phyloP scores from a whole-genome alignment of 2,888 invertebrate species.

The Rhamnusium bicolor region DNA sequence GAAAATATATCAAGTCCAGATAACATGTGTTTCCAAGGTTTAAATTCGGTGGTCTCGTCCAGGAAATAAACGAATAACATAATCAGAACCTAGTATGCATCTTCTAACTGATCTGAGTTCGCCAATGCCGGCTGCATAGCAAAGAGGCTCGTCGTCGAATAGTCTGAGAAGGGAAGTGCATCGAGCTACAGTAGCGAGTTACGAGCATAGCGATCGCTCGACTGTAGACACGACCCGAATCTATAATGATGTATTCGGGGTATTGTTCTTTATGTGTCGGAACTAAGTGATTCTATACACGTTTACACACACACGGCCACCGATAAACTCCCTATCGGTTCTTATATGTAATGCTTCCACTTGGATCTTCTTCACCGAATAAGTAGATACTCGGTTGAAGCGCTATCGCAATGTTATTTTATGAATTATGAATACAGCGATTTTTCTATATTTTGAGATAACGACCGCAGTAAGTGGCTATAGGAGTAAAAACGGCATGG shows the following conservation, averaged over 20 bases:
- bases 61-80: slow-evolving; percentile 36
- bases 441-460: slow-evolving; percentile 49
- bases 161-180: slow-evolving; percentile 54
- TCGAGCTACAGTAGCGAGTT: slow-evolving; percentile 36
- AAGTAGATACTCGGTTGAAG: slow-evolving; percentile 42
- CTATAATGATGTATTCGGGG: slow-evolving; percentile 65
- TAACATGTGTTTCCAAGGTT: neutral
- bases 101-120: slow-evolving; percentile 22
- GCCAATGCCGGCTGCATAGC: slow-evolving; percentile 42
- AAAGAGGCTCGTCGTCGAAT: slow-evolving; percentile 47
- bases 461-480: slow-evolving; percentile 26
- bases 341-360: slow-evolving; percentile 45
- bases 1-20: too few relatives aligned
- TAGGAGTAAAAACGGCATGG: slow-evolving; percentile 26
- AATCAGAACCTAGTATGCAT: slow-evolving; percentile 32
- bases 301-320: slow-evolving; percentile 60
- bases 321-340: slow-evolving; percentile 57
- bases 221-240: slow-evolving; percentile 63
- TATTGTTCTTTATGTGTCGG: slow-evolving; percentile 67
- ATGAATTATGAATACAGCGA: slow-evolving; percentile 58
- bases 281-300: slow-evolving; percentile 66
- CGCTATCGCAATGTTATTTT: slow-evolving; percentile 48
- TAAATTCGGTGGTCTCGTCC: slow-evolving; percentile 22
- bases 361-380: slow-evolving; percentile 41
- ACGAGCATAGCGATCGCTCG: slow-evolving; percentile 53